phyloP scores from a whole-genome alignment of 2,797 vertebrate species.

The Orestias chungarensis region DNA sequence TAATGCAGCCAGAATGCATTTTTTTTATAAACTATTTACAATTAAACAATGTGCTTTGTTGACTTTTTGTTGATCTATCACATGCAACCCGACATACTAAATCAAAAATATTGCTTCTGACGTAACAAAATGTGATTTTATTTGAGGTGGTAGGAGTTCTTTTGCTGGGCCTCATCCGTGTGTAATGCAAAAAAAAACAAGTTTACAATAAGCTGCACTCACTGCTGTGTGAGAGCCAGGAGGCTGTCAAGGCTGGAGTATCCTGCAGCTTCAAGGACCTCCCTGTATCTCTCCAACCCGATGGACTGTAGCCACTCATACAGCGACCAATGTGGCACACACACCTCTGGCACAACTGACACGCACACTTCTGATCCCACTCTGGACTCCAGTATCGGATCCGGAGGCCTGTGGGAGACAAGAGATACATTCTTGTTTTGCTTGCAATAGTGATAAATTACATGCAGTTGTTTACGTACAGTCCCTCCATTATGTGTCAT shows the following conservation, averaged over 20 bases:
- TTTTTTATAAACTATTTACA: not conserved
- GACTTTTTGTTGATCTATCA: not conserved
- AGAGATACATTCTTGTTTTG: slow-evolving; percentile 2
- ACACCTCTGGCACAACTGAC: slow-evolving; percentile 89
- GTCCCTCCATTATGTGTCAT: not conserved
- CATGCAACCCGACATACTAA: not conserved
- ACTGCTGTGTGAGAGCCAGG: slow-evolving; percentile 98
- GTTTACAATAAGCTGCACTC: slow-evolving; percentile 74
- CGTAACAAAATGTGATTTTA: not conserved
- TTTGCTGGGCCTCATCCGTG: not conserved
- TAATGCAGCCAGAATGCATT: not conserved
- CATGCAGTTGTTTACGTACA: not conserved
- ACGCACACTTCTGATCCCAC: slow-evolving; percentile 92
- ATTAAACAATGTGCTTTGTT: not conserved
- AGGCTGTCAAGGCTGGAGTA: slow-evolving; percentile 93
- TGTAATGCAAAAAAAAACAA: not conserved
- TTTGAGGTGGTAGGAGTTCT: not conserved
- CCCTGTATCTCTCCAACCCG: slow-evolving; percentile 96
- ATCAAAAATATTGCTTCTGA: not conserved
- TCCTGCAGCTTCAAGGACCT: slow-evolving; percentile 95
- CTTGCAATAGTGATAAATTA: not conserved
- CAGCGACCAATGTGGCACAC: slow-evolving; percentile 88
- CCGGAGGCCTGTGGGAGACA: slow-evolving; percentile 83
- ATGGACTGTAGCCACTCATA: slow-evolving; percentile 94
- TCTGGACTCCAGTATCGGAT: slow-evolving; percentile 89